phyloP scores from a whole-genome alignment of 1,140 invertebrate species.

The Physella acuta region DNA sequence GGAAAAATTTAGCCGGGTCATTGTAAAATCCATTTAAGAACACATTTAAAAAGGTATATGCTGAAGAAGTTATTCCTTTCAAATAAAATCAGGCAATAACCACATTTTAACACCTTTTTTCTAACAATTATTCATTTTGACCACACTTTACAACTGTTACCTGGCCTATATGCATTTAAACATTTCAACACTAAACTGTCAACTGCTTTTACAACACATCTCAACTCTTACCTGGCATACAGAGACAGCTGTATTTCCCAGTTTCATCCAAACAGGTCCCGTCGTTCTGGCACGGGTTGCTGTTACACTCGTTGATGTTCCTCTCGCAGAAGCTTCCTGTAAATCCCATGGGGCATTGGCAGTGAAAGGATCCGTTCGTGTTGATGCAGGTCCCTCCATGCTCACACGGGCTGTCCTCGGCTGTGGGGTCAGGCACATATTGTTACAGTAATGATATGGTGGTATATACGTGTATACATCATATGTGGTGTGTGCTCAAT shows the following conservation, averaged over 20 bases:
- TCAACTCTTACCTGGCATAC: constrained; percentile 87
- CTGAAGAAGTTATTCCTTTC: no score
- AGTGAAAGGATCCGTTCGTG: constrained; percentile 68
- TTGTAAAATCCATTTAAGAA: no score
- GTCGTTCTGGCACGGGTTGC: constrained; percentile 79
- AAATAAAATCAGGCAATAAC: no score
- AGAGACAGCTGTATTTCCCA: constrained; percentile 91
- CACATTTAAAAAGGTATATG: no score
- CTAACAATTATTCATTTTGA: no score
- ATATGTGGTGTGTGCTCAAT: no score
- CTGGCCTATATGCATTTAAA: no score
- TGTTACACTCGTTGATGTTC: constrained; percentile 75
- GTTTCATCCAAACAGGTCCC: constrained; percentile 88
- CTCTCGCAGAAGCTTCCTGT: constrained; percentile 84
- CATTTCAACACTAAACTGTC: neutral
- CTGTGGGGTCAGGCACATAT: constrained; percentile 22
- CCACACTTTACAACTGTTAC: no score
- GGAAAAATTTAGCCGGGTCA: no score
- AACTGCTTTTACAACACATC: neutral
- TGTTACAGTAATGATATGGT: neutral
- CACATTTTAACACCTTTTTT: no score
- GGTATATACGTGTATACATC: no score
- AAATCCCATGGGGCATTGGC: constrained; percentile 83
- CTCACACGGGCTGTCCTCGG: constrained; percentile 54
- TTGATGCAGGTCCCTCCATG: constrained; percentile 59